Conservation (phyloP, 2,888 invertebrate genomes). For the Drosophila diplacantha region DNA sequence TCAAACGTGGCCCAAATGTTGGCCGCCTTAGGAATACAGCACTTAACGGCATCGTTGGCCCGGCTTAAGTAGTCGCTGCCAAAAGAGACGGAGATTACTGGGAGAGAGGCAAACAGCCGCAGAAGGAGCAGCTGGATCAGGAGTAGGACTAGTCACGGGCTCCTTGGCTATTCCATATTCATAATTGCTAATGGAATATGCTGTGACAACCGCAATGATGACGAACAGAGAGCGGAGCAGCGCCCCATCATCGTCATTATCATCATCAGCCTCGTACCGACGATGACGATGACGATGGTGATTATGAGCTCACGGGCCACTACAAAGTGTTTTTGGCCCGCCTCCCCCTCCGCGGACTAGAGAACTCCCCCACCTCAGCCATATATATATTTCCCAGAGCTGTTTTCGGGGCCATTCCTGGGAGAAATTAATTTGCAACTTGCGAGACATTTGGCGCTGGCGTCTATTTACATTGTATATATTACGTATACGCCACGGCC, state of each 20-base stretch:
- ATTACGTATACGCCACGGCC: constrained; percentile 63
- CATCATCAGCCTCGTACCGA: neutral
- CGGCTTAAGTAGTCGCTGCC: constrained; percentile 64
- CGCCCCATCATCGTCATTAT: constrained; percentile 12
- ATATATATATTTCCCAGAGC: constrained; percentile 20
- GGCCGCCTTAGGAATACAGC: constrained; percentile 40
- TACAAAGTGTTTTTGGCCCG: constrained; percentile 48
- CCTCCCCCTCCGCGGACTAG: neutral
- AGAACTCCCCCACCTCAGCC: constrained; percentile 18
- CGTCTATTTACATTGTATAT: constrained; percentile 72
- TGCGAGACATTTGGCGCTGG: constrained; percentile 73
- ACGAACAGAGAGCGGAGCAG: constrained; percentile 13
- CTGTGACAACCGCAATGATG: constrained; percentile 52
- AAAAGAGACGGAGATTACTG: constrained; percentile 49
- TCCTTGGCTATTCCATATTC: constrained; percentile 67
- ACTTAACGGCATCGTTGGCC: constrained; percentile 68
- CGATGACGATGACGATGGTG: constrained; percentile 32
- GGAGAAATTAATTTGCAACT: constrained; percentile 76
- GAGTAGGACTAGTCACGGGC: constrained; percentile 56
- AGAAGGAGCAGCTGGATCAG: neutral
- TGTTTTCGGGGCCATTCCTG: constrained; percentile 54
- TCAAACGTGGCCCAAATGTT: constrained; percentile 48
- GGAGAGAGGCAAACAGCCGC: constrained; percentile 3
- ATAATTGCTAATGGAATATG: constrained; percentile 77
- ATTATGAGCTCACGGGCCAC: constrained; percentile 39